phyloP scores from a whole-genome alignment of 1,140 invertebrate genomes.

The Macrotrachela quadricornifera region DNA sequence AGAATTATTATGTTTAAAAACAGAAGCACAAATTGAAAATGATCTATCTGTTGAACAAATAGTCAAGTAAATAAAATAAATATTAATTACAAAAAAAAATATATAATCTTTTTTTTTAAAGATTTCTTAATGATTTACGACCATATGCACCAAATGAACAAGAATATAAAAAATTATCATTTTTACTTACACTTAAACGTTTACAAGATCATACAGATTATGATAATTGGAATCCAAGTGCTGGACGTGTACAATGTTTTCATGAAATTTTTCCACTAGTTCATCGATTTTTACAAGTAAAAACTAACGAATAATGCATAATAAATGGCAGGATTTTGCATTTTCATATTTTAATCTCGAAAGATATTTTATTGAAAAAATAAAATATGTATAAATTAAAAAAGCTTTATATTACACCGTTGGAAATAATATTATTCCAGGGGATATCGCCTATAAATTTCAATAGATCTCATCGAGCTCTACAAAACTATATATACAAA shows the following conservation, averaged over 20 bases:
- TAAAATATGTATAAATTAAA: too few species aligned
- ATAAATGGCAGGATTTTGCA: too few species aligned
- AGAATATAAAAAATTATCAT: conserved; percentile 73
- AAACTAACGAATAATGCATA: too few species aligned
- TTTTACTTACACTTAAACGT: conserved; percentile 68
- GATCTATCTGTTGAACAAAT: conserved; percentile 58
- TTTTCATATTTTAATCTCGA: too few species aligned
- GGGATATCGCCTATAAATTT: too few species aligned
- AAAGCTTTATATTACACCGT: too few species aligned
- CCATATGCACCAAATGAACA: conserved; percentile 67
- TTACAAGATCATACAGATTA: conserved; percentile 36
- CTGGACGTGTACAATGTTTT: conserved; percentile 40
- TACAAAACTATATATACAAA: too few species aligned
- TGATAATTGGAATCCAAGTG: conserved; percentile 45
- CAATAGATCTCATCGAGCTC: too few species aligned
- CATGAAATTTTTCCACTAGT: conserved; percentile 56
- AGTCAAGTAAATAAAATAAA: conserved; percentile 25
- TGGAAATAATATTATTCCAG: too few species aligned
- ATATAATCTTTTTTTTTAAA: too few species aligned
- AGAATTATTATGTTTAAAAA: conserved; percentile 76
- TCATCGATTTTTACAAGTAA: conserved; percentile 54
- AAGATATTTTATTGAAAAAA: too few species aligned
- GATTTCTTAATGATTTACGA: conserved; percentile 47
- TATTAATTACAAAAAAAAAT: too few species aligned
- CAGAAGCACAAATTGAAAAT: conserved; percentile 50